A percentile compares a stretch with the other conserved stretches of the same genome.
These are phyloP conservation scores for Pterois miles DNA, from an alignment of 2,797 vertebrate genomes.

Conservation along the genomic window DNA sequence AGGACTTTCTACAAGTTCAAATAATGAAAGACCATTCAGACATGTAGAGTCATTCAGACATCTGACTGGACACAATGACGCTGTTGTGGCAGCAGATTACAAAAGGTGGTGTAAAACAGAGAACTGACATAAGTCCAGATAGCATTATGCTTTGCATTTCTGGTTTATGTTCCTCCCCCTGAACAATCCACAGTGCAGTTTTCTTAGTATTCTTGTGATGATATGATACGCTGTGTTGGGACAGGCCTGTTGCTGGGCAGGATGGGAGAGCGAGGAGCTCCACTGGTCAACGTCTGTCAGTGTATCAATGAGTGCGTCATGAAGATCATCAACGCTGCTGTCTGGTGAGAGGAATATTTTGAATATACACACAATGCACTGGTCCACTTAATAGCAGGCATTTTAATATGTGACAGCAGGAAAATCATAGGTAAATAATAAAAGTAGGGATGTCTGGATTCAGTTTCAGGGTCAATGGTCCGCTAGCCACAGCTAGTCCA, in stretches of 20 bases:
- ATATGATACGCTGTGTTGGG: not conserved
- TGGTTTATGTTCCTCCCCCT: not conserved
- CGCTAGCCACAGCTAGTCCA: not conserved
- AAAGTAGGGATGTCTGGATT: not conserved
- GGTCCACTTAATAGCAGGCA: not conserved
- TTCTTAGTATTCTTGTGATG: not conserved
- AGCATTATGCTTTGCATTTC: too few species aligned
- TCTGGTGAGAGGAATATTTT: conserved; percentile 84
- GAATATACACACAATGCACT: not conserved
- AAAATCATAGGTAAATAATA: not conserved
- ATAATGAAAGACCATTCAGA: too few species aligned
- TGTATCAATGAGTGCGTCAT: conserved; percentile 93
- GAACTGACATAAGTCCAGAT: too few species aligned
- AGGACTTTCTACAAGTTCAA: too few species aligned
- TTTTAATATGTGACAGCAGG: not conserved
- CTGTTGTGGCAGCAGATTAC: too few species aligned
- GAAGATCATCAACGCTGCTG: conserved; percentile 92
- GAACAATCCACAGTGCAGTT: not conserved
- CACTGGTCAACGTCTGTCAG: conserved; percentile 90
- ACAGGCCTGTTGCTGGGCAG: conserved; percentile 89
- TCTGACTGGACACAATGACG: too few species aligned
- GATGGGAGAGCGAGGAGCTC: conserved; percentile 89
- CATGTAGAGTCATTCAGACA: too few species aligned
- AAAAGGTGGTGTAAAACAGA: too few species aligned
- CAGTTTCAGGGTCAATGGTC: not conserved